Conservation (phyloP, 2,888 invertebrate genomes). For the Zygothrica quintamaculata region DNA sequence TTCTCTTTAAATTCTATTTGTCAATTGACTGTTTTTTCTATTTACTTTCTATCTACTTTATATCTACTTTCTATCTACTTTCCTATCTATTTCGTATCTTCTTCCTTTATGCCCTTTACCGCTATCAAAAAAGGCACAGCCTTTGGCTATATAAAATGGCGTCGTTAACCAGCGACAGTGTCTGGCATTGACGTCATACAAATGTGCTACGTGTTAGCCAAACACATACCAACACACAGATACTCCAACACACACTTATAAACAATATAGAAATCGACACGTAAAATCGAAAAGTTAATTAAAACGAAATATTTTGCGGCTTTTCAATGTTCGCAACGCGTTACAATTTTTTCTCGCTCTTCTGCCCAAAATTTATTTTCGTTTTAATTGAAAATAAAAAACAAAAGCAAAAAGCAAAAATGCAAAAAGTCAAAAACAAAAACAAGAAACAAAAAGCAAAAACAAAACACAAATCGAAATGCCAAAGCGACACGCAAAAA, state of each 20-base stretch:
- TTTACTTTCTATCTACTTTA: neutral
- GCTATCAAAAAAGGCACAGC: slow-evolving; percentile 19
- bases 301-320: slow-evolving; percentile 38
- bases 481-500: slow-evolving; percentile 46
- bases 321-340: slow-evolving; percentile 14
- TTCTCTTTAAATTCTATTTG: too few relatives aligned
- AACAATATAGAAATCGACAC: slow-evolving; percentile 4
- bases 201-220: slow-evolving; percentile 18
- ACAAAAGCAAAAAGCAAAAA: slow-evolving; percentile 9
- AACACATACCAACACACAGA: neutral
- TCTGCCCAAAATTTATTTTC: slow-evolving; percentile 25
- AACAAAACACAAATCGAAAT: slow-evolving; percentile 1
- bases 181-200: slow-evolving; percentile 54
- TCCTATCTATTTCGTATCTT: slow-evolving; percentile 3
- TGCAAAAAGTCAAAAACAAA: slow-evolving; percentile 9
- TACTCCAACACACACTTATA: slow-evolving; percentile 10
- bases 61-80: neutral
- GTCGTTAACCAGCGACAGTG: slow-evolving; percentile 31
- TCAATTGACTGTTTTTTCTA: too few relatives aligned
- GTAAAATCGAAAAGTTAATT: slow-evolving; percentile 20
- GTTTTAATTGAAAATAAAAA: slow-evolving; percentile 41
- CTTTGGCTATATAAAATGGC: slow-evolving; percentile 60
- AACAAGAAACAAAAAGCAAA: slow-evolving; percentile 9
- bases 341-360: neutral
- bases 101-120: neutral